These are phyloP conservation scores for Palaemon carinicauda DNA, from an alignment of 1,140 invertebrate species.

Conservation along the genomic window DNA sequence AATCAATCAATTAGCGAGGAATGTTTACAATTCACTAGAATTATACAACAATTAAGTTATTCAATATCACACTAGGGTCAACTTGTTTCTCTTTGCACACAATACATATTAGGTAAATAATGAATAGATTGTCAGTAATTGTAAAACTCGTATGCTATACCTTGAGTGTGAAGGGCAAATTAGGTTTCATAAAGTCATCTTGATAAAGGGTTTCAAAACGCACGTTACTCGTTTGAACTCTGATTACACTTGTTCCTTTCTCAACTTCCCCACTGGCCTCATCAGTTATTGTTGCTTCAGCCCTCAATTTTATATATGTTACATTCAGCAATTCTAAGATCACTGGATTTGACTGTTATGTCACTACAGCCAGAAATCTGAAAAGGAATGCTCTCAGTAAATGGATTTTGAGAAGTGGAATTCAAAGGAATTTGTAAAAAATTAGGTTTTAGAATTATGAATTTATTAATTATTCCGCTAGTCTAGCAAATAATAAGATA, in stretches of 20 bases:
- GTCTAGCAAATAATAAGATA: not conserved
- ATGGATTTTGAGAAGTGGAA: not conserved
- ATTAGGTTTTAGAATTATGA: not conserved
- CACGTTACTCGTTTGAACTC: not conserved
- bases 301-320: not conserved
- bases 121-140: not conserved
- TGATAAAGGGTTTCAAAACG: not conserved
- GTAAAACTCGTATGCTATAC: not conserved
- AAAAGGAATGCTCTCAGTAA: not conserved
- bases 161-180: not conserved
- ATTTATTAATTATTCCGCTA: not conserved
- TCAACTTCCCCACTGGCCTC: not conserved
- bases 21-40: no score
- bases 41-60: no score
- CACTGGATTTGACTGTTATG: not conserved
- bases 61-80: no score
- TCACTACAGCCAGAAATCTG: not conserved
- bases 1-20: no score
- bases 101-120: no score
- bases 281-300: not conserved
- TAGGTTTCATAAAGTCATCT: constrained; percentile 11
- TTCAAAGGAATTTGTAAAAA: not conserved
- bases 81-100: no score
- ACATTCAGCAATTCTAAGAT: not conserved
- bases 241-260: not conserved